Base-by-base conservation (phyloP, 2,113 vertebrate genomes). In the Tachysurus fulvidraco region DNA sequence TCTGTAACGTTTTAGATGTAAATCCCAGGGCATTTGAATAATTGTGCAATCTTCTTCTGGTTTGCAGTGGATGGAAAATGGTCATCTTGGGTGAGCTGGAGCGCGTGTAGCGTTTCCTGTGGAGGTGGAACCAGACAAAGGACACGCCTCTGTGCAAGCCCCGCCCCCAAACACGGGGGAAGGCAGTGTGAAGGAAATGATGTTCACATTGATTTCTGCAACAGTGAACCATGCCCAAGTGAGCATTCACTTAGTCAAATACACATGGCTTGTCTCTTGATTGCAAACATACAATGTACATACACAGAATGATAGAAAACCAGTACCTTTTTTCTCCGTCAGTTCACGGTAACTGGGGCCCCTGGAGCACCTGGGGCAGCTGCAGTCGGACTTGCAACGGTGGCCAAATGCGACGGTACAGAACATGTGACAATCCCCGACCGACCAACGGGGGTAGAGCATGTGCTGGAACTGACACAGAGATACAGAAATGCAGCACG, bases 281-380 rank as follows among this genome's bases (percentile, higher is more conserved):
- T 78, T 52, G 28, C 60, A 46, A 19, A 76, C 44, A 30, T 62
- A 62, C 44, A 46, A 13, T 67, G 41, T 65, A 30, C 14, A 41
- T 57, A 60, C n/a, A 17, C n/a, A n/a, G 44, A 60, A 74, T 6
- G 54, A 30, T n/a, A 17, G 54, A 73, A 60, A 79, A 69, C 7
- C 6, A 50, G 21, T 54, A 12, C 54, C 5, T 44, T 36, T 4
- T 73, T 69, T n/a, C 36, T 85, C 13, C 2, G 60, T 55, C 64
- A 99, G 98, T 96, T 85, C 96, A 94, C 17, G 98, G 98, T 57
- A 96, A 95, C 95, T 99, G 98, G 98, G 95, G 96, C 59, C 95
- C 95, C 0, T 99, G 98, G 98, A 96, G 95, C 62, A 94, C 92
- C 28, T 99, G 98, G 98, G 97, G 97, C 57, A 93, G 91, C 1